phyloP scores from a whole-genome alignment of 1,140 invertebrate species.

The Lutraria rhynchaena region DNA sequence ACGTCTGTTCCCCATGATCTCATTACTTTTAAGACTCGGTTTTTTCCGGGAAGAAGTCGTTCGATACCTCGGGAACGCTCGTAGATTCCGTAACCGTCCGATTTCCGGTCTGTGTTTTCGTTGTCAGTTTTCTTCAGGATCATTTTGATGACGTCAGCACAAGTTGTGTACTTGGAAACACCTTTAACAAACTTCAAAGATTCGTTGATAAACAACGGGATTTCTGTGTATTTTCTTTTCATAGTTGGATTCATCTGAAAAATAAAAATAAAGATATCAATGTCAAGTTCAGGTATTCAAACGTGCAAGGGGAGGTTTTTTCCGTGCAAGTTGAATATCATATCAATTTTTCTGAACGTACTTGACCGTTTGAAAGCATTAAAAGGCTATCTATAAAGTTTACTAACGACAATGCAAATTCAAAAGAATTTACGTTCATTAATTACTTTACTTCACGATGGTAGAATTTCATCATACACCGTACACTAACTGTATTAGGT shows the following conservation, averaged over 20 bases:
- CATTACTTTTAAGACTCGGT: slow-evolving; percentile 43
- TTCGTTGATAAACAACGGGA: slow-evolving; percentile 34
- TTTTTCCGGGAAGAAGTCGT: slow-evolving; percentile 40
- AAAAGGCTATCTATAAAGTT: no score
- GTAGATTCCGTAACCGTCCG: slow-evolving; percentile 47
- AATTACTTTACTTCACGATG: no score
- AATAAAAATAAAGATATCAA: neutral
- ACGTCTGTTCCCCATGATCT: slow-evolving; percentile 47
- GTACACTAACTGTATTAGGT: no score
- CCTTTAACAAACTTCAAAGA: slow-evolving; percentile 39
- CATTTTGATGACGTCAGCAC: slow-evolving; percentile 57
- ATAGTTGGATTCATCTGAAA: slow-evolving; percentile 49
- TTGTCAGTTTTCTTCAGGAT: slow-evolving; percentile 30
- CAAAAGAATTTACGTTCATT: no score
- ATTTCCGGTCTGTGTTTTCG: slow-evolving; percentile 15
- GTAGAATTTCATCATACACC: no score
- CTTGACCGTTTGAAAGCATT: no score
- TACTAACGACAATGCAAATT: no score
- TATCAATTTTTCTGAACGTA: no score
- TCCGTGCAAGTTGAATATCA: no score
- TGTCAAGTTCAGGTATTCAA: no score
- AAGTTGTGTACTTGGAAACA: slow-evolving; percentile 56
- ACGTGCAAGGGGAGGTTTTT: no score
- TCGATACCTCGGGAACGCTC: slow-evolving; percentile 53
- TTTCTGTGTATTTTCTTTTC: slow-evolving; percentile 18